Conservation (phyloP, 2,797 vertebrate genomes). For the Ataeniobius toweri region DNA sequence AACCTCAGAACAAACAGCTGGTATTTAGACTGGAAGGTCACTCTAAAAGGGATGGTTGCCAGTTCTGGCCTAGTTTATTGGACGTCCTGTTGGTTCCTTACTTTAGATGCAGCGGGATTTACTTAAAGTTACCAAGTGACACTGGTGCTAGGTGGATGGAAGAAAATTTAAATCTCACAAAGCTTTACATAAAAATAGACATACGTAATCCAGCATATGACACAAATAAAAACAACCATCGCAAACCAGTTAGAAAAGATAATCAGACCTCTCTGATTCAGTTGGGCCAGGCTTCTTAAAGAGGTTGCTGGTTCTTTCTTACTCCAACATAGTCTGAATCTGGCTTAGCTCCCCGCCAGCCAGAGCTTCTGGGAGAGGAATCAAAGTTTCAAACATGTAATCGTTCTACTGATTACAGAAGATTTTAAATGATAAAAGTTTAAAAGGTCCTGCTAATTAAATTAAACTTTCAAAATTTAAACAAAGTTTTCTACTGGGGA, state of each 20-base stretch:
- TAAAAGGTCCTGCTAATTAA: too few relatives aligned
- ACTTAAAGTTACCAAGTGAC: background rate
- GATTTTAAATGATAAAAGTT: too few relatives aligned
- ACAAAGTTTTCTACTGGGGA: too few relatives aligned
- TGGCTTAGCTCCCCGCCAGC: background rate
- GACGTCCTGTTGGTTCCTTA: background rate
- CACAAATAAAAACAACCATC: background rate
- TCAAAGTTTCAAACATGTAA: background rate
- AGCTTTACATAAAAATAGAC: background rate
- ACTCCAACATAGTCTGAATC: background rate
- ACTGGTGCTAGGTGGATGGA: background rate
- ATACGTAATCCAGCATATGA: background rate
- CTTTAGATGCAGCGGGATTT: background rate
- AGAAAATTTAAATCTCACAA: background rate
- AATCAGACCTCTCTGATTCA: background rate
- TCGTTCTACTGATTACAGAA: background rate
- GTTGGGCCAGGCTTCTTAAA: background rate
- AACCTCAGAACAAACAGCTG: background rate
- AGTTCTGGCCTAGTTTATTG: background rate
- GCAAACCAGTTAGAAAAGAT: background rate
- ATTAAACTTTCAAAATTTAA: too few relatives aligned
- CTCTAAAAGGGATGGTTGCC: background rate
- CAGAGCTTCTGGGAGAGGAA: background rate
- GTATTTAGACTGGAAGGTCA: background rate
- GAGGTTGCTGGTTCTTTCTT: background rate